Evolutionary conservation across 1,140 invertebrate species (phyloP), one percentile per base, ranked within the genome.

Genomic region (Tetramorium alpestre): DNA sequence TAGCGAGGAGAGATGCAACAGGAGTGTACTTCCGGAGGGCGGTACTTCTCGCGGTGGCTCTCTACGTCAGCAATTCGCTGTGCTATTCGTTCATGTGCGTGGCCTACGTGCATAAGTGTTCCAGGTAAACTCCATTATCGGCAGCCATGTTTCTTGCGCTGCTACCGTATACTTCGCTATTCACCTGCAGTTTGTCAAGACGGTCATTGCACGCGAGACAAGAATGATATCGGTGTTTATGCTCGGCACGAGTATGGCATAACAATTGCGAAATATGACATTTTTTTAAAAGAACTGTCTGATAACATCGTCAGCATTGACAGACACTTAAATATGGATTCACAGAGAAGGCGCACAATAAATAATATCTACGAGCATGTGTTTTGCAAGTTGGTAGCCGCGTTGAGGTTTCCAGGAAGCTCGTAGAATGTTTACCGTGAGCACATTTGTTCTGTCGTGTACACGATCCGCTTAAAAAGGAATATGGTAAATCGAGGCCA

Each of bases 311-410:
- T 7, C n/a, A 18, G 44, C 16, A 13, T 56, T 73, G 56, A 51
- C 70, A 3, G 69, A 47, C 69, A 85, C 60, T 33, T 77, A 85
- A 90, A 73, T 85, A 73, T 87, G 89, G 91, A 92, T 65, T 69
- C 22, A 33, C 33, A 86, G 86, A 78, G 41, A n/a, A 47, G 80
- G 89, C 89, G 8, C 33, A 93, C 87, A 88, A 85, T 91, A 85
- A 73, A 87, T 88, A 88, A 88, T 92, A 88, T 92, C 90, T 82
- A 72, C 89, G 90, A 88, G 89, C 89, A 92, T 89, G 89, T 92
- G 93, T 92, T 92, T 93, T 93, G 93, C 92, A 93, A 93, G 92
- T 91, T 92, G 93, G 93, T 94, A 94, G 93, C 92, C 90, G 87
- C 92, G 90, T 92, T 86, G 90, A 80, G 87, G 86, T 22, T 90